A percentile compares a stretch with the other conserved stretches of the same genome.
Conservation (phyloP, 2,888 invertebrate genomes). For the Lasioglossum zephyrum region DNA sequence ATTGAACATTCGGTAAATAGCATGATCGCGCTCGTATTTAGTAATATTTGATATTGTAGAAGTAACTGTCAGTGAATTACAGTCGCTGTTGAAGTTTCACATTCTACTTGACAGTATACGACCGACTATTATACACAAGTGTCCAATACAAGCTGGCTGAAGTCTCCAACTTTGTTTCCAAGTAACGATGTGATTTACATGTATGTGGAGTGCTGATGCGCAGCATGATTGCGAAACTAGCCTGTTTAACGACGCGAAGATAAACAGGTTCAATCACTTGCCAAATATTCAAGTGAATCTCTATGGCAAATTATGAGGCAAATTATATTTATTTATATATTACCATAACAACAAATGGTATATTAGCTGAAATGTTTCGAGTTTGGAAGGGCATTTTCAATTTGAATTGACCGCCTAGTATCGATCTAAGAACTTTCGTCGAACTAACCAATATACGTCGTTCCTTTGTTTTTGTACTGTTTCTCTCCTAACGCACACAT, state of each 20-base stretch:
- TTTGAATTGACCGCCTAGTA: no score
- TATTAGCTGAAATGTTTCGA: no score
- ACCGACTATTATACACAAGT: not conserved
- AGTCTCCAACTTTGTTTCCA: conserved; percentile 2
- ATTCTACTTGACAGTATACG: not conserved
- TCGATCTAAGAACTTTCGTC: no score
- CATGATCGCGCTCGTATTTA: not conserved
- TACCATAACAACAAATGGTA: no score
- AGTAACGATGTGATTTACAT: not conserved
- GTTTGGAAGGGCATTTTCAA: no score
- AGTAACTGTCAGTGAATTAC: not conserved
- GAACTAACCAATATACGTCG: no score
- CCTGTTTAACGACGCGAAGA: not conserved
- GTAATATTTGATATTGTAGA: not conserved
- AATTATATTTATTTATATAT: no score
- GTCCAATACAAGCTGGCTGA: conserved; percentile 4
- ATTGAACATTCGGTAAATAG: not conserved
- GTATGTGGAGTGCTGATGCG: not conserved
- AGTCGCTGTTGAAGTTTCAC: not conserved
- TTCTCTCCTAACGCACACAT: no score
- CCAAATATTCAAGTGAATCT: not conserved
- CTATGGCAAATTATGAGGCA: no score
- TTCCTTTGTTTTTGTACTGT: no score
- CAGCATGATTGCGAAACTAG: not conserved
- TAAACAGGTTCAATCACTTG: not conserved